Conservation (phyloP, 2,797 vertebrate species). For the Amblyraja radiata region DNA sequence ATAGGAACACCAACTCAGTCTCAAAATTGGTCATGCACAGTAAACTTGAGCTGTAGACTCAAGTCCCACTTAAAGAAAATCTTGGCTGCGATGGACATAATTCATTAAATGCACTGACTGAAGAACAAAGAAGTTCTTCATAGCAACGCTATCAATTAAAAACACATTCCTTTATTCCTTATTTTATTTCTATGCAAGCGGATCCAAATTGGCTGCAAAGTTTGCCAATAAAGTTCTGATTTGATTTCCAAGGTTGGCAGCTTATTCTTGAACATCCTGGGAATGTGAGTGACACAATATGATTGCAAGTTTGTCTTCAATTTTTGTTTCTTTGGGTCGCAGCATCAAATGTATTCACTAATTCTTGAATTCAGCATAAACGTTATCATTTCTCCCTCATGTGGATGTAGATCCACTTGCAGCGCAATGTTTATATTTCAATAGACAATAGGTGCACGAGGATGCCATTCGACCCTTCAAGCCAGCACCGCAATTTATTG, state of each 20-base stretch:
- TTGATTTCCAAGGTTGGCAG: no score
- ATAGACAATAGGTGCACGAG: no score
- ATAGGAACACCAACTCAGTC: neutral
- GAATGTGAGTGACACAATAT: neutral
- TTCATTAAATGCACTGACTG: neutral
- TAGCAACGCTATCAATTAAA: neutral
- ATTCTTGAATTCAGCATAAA: neutral
- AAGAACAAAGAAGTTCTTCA: neutral
- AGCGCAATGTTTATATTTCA: neutral
- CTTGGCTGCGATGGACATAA: neutral
- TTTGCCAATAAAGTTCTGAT: neutral
- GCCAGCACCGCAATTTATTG: no score
- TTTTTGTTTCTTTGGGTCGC: neutral
- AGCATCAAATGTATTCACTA: neutral
- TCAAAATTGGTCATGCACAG: neutral
- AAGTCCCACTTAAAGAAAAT: neutral
- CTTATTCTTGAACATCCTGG: neutral
- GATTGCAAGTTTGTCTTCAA: neutral
- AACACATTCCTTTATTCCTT: neutral
- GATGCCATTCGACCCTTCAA: no score
- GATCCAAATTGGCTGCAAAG: neutral
- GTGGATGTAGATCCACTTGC: neutral
- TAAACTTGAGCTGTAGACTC: neutral
- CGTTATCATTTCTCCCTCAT: neutral
- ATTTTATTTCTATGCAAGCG: neutral